Conservation (phyloP, 2,113 vertebrate genomes). For the Scopus umbretta region DNA sequence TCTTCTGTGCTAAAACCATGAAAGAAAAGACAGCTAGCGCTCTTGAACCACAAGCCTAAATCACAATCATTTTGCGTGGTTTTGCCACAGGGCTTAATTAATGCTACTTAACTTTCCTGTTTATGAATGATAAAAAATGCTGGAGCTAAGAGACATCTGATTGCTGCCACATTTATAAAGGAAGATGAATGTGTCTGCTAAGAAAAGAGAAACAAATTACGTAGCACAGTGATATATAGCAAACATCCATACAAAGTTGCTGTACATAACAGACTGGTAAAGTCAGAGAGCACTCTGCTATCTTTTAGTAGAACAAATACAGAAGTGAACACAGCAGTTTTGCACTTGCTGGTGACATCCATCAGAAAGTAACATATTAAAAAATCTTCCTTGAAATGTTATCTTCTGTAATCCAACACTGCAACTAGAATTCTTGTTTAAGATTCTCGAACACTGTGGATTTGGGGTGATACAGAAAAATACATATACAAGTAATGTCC, state of each 20-base stretch:
- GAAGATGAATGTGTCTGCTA: background rate
- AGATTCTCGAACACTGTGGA: background rate
- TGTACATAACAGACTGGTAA: background rate
- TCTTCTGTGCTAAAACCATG: background rate
- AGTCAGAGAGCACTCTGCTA: background rate
- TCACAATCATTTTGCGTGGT: background rate
- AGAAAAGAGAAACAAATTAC: background rate
- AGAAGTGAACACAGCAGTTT: background rate
- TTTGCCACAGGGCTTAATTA: background rate
- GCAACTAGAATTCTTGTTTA: background rate
- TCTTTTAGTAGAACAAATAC: background rate
- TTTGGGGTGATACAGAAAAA: background rate
- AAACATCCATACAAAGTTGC: background rate
- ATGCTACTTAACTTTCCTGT: background rate
- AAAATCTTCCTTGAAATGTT: background rate
- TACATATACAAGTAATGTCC: background rate
- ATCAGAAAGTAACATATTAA: background rate
- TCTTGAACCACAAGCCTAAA: background rate
- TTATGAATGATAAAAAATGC: background rate
- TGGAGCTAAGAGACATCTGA: background rate
- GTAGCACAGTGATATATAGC: background rate
- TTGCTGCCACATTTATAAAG: background rate
- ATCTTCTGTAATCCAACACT: background rate
- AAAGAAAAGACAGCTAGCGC: background rate
- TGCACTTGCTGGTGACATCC: background rate